A percentile compares a stretch with the other conserved stretches of the same genome.
phyloP scores from a whole-genome alignment of 1,140 invertebrate species.

The Muscidifurax raptorellus region DNA sequence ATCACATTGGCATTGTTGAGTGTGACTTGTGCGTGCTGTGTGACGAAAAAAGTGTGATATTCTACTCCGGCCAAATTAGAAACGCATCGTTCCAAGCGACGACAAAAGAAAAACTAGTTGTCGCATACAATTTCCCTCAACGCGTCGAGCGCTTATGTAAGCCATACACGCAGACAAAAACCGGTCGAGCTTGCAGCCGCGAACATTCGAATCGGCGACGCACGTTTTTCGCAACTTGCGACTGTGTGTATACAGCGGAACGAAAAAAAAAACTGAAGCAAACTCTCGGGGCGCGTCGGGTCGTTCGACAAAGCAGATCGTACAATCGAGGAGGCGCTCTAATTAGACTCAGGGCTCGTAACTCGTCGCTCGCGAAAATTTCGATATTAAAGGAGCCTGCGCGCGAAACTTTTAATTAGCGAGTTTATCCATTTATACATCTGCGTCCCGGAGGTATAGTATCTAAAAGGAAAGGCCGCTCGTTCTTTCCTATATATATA shows the following conservation, averaged over 20 bases:
- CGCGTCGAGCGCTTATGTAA: neutral
- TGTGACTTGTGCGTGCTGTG: neutral
- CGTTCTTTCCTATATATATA: neutral
- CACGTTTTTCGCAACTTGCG: neutral
- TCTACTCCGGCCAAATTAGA: neutral
- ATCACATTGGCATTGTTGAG: too few relatives aligned
- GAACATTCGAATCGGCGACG: neutral
- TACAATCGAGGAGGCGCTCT: neutral
- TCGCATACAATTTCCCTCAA: neutral
- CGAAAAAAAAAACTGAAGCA: neutral
- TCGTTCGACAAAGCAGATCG: constrained; percentile 21
- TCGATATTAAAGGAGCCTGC: constrained; percentile 28
- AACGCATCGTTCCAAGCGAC: neutral
- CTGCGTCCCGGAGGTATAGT: constrained; percentile 49
- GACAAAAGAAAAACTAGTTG: neutral
- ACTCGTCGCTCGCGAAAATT: constrained; percentile 23
- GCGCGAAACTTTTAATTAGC: constrained; percentile 70
- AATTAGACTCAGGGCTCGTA: constrained; percentile 12
- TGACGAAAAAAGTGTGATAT: neutral
- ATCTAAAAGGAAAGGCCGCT: constrained; percentile 58
- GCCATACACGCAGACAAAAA: neutral
- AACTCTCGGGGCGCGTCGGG: neutral
- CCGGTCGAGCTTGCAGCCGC: neutral
- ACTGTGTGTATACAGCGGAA: neutral
- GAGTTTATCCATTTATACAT: constrained; percentile 67